Evolutionary conservation across 2,797 vertebrate genomes (phyloP), one percentile per base, ranked within the genome.

Genomic region (Danio jaintianensis): DNA sequence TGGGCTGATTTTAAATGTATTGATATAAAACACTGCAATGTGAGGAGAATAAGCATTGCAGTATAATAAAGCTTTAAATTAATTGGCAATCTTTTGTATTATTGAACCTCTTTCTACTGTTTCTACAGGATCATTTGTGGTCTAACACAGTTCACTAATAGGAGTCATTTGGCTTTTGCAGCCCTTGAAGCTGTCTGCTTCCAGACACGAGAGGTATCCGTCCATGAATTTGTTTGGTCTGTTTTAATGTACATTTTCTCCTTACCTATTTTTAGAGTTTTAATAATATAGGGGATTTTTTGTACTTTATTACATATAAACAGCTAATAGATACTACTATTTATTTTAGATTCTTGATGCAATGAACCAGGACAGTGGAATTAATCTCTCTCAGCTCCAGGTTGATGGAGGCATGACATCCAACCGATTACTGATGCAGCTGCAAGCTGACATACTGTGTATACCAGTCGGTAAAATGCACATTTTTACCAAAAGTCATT

Each of bases 391-490:
- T 43, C 96, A 97, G 87, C 92, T 99, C 76, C 97, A 99, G 89
- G 98, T 99, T 66, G 97, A 99, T 0, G 98, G 98, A 89, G 98
- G 98, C 77, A 99, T 99, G 98, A 99, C 97, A 4, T 95, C 92
- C 82, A 99, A 98, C 89, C 94, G 93, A 81, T 88, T 98, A 83
- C 94, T 99, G 61, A 98, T 99, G 97, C 98, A 99, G 89, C 94
- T 99, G 55, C 98, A 99, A 84, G 95, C 98, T 0, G 97, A 99
- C 84, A 98, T 99, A 84, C 96, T 99, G 6, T 96, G 95, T 86
- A 98, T 99, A 88, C 97, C 97, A 55, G 97, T 99, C 10, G 97
- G 97, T 99, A 88, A 94, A 96, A 83, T 48, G 15, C 50, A 1
- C n/a, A 9, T 52, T 75, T n/a, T 62, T 47, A 7, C 4, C 45